phyloP scores from a whole-genome alignment of 1,140 invertebrate species.

The Drosophila malerkotliana region DNA sequence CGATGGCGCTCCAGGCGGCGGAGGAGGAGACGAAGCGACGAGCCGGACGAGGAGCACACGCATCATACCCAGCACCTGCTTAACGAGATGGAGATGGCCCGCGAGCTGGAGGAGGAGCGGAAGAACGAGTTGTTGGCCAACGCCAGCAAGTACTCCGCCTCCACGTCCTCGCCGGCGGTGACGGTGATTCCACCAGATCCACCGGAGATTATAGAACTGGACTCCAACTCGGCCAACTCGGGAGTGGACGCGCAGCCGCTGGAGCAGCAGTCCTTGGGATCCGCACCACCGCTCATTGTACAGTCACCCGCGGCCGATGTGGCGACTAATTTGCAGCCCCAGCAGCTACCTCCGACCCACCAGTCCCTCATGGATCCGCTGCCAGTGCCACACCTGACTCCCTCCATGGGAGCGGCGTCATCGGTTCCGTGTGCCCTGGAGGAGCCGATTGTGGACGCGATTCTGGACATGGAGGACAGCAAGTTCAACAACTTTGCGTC shows the following conservation, averaged over 20 bases:
- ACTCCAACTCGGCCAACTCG: slow-evolving; percentile 76
- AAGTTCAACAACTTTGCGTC: slow-evolving; percentile 58
- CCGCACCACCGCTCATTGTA: slow-evolving; percentile 11
- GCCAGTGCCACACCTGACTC: slow-evolving; percentile 17
- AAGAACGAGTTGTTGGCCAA: slow-evolving; percentile 76
- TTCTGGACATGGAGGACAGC: slow-evolving; percentile 79
- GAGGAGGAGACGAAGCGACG: slow-evolving; percentile 49
- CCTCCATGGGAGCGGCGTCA: slow-evolving; percentile 9
- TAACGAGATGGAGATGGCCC: slow-evolving; percentile 75
- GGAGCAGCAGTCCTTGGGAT: slow-evolving; percentile 9
- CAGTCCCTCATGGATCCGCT: slow-evolving; percentile 7
- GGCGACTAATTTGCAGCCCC: background rate
- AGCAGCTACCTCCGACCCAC: slow-evolving; percentile 8
- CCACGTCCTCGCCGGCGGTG: slow-evolving; percentile 76
- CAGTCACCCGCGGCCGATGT: slow-evolving; percentile 24
- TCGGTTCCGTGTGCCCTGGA: slow-evolving; percentile 43
- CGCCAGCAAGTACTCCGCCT: slow-evolving; percentile 73
- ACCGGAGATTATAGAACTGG: slow-evolving; percentile 79
- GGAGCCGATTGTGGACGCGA: slow-evolving; percentile 76
- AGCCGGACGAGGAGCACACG: slow-evolving; percentile 71
- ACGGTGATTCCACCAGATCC: slow-evolving; percentile 74
- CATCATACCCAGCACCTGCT: slow-evolving; percentile 78
- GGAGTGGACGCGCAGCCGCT: slow-evolving; percentile 51
- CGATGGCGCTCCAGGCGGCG: slow-evolving; percentile 55
- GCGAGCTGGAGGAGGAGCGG: slow-evolving; percentile 75